Percentiles rank a stretch among this genome's conserved stretches.
Evolutionary conservation across 2,888 invertebrate species (phyloP).

Genomic region (Diarsia brunnea): DNA sequence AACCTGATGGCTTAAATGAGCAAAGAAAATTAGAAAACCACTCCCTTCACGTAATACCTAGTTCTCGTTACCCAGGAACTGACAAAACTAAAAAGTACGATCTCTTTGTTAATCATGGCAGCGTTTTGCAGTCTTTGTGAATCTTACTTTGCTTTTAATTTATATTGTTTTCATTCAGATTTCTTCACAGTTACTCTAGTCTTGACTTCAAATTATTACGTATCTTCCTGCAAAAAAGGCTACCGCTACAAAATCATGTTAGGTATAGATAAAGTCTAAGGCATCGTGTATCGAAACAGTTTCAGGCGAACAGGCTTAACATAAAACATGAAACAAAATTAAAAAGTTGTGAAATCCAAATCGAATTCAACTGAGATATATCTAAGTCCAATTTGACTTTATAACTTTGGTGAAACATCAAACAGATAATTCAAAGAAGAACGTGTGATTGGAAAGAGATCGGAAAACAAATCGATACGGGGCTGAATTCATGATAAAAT

Average conservation of each 20-base stretch:
- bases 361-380: slow-evolving; percentile 28
- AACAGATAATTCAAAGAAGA: slow-evolving; percentile 47
- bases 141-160: not conserved
- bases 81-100: slow-evolving; percentile 44
- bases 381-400: slow-evolving; percentile 39
- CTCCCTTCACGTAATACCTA: slow-evolving; percentile 39
- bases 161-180: not conserved
- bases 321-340: slow-evolving; percentile 28
- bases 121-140: slow-evolving; percentile 1
- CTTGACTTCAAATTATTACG: not conserved
- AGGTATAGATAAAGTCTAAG: not conserved
- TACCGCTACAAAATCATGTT: not conserved
- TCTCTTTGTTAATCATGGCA: slow-evolving; percentile 35
- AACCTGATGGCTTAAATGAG: slow-evolving; percentile 55
- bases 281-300: not conserved
- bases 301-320: not conserved
- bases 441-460: slow-evolving; percentile 45
- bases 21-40: slow-evolving; percentile 55
- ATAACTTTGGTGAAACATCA: slow-evolving; percentile 66
- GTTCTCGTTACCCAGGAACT: slow-evolving; percentile 32
- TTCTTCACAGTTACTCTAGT: not conserved
- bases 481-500: not conserved
- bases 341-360: slow-evolving; percentile 19
- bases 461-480: slow-evolving; percentile 29
- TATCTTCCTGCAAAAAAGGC: not conserved